Evolutionary conservation across 2,113 vertebrate species (phyloP), one percentile per base, ranked within the genome.

Genomic region (Pteropus alecto): DNA sequence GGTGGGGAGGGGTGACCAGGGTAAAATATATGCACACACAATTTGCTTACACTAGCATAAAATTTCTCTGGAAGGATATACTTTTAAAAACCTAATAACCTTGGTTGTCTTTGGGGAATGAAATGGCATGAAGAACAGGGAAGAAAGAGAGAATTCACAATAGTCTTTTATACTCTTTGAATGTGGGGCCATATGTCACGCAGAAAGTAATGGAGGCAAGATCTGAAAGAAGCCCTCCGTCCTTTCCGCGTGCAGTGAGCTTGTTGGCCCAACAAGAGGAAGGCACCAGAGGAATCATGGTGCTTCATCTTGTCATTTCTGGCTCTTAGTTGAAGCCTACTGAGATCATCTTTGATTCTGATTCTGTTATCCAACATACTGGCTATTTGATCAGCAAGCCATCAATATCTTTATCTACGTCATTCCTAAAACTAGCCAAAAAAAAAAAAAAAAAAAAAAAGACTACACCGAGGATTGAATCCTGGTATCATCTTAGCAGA

Each of bases 301-400:
- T 5, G 30, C 83, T 82, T 92, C 56, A 70, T 19, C 38, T 38
- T 48, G 58, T 51, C 41, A 13, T 35, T 22, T 46, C 4, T 58
- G 71, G 77, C 58, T 82, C 86, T 79, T 18, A 46, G 33, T 30
- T 41, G 33, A 54, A 61, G 58, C 58, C 48, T 94, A 78, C 51
- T 79, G 87, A 70, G 86, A 35, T 51, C 60, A 65, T 60, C 73
- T 60, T 48, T 84, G 70, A 73, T 54, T 46, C 19, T 48, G 74
- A 88, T 41, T 95, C 85, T 93, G 46, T 85, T 81, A 91, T 65
- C 89, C 46, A 93, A 84, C 16, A 84, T 63, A 84, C 46, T 71
- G 58, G 48, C 19, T 74, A 89, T 35, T 26, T 92, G 79, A 71
- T 92, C 48, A 67, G 56, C 35, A 90, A 77, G 46, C 26, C 74